Evolutionary conservation across 2,113 vertebrate genomes (phyloP), one percentile per base, ranked within the genome.

Genomic region (Anolis carolinensis): DNA sequence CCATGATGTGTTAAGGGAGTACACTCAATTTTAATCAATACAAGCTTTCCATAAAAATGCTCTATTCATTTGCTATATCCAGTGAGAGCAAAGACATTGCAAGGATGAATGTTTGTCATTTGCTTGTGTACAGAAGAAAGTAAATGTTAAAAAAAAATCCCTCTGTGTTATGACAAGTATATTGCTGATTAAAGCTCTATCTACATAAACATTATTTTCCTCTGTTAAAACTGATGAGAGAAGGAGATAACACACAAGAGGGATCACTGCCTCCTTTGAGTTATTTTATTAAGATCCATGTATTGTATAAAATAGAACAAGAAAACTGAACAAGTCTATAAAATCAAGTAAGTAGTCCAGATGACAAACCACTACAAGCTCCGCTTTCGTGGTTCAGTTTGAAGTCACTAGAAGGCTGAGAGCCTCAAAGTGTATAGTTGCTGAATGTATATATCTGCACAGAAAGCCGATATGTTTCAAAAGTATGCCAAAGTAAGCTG

Each of bases 231-330:
- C 79, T 90, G 52, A 67, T 89, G 87, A 93, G 93, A 95, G 70
- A 39, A 94, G 86, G 86, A 93, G 87, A 92, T 91, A 89, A 95
- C 90, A 95, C 93, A 95, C 82, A 94, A 93, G 89, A 95, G 93
- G 95, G 92, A 95, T 86, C 90, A 85, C 14, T 92, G 89, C 89
- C 94, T 95, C 95, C 94, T 95, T 94, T 90, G 74, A 89, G 95
- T 85, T 93, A 87, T 70, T 97, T 96, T 96, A 96, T 96, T 91
- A 96, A 96, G 92, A 92, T 94, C 93, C 94, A 95, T 25, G 92
- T 94, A 94, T 92, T 95, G 95, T 96, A 96, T 95, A 96, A 97
- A 97, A 96, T 95, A 87, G 82, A 95, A 95, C 92, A 96, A 90
- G 89, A 92, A 95, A 95, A 91, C 52, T 76, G 88, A 95, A 95